These are phyloP conservation scores for Sesia bembeciformis DNA, from an alignment of 2,888 invertebrate species.

Conservation along the genomic window DNA sequence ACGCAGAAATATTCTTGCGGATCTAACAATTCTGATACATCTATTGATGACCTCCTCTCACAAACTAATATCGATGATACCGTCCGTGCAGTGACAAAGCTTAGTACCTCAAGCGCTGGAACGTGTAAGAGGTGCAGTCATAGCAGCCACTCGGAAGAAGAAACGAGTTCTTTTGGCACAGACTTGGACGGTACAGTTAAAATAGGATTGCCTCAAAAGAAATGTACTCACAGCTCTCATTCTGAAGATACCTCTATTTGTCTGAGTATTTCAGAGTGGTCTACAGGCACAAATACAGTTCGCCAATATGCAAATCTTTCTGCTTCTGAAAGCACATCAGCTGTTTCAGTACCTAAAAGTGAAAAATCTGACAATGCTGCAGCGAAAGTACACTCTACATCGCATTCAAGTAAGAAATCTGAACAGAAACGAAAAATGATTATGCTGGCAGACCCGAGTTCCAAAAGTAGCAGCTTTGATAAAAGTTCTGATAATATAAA, in stretches of 20 bases:
- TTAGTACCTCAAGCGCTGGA: constrained; percentile 63
- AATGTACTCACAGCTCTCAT: constrained; percentile 88
- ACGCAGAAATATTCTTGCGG: constrained; percentile 67
- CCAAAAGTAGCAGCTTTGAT: constrained; percentile 76
- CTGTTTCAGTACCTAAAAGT: constrained; percentile 75
- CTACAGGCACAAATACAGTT: constrained; percentile 89
- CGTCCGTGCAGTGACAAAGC: constrained; percentile 62
- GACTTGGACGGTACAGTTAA: constrained; percentile 88
- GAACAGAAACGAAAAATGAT: constrained; percentile 59
- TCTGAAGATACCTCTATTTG: constrained; percentile 92
- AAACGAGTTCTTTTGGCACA: constrained; percentile 84
- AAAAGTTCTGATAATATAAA: constrained; percentile 69
- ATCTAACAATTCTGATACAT: constrained; percentile 78
- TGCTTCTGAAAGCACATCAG: constrained; percentile 78
- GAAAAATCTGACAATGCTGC: constrained; percentile 75
- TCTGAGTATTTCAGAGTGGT: constrained; percentile 90
- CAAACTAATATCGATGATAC: constrained; percentile 75
- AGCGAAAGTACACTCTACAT: constrained; percentile 73
- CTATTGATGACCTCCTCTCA: constrained; percentile 76
- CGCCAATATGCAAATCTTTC: constrained; percentile 85
- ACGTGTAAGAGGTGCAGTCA: constrained; percentile 78
- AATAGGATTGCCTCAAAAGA: constrained; percentile 84
- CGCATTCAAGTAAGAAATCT: constrained; percentile 68
- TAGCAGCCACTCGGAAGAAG: constrained; percentile 83
- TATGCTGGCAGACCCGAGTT: constrained; percentile 66